Evolutionary conservation across 2,797 vertebrate species (phyloP).

Genomic region (Phrynocephalus guinanensis): DNA sequence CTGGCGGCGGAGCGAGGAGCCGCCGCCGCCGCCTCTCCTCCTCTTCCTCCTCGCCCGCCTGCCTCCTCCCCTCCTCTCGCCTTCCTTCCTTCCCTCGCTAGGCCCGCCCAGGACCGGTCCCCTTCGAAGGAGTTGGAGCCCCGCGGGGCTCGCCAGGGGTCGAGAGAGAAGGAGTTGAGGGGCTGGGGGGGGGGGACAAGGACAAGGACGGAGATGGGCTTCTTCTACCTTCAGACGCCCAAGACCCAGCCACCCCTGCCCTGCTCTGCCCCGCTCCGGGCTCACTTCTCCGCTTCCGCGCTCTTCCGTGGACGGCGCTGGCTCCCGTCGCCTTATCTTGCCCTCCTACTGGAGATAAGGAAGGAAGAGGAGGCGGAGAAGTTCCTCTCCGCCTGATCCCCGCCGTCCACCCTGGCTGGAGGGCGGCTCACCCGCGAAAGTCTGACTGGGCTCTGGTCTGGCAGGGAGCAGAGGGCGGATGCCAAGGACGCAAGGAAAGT

Average conservation of each 20-base stretch:
- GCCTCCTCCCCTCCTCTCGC: background rate
- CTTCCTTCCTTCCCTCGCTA: background rate
- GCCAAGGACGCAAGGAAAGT: background rate
- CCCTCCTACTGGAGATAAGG: background rate
- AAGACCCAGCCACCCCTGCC: background rate
- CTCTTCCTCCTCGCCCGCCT: constrained; percentile 2
- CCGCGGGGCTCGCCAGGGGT: background rate
- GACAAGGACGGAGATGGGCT: background rate
- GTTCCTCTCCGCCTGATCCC: background rate
- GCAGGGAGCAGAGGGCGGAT: background rate
- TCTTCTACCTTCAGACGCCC: background rate
- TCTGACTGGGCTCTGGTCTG: background rate
- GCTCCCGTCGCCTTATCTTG: background rate
- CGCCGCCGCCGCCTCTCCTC: background rate
- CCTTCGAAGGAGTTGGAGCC: constrained; percentile 5
- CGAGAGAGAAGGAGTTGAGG: background rate
- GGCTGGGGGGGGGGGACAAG: too few relatives aligned
- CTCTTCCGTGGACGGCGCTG: background rate
- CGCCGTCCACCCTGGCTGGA: background rate
- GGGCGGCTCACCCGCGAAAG: too few relatives aligned
- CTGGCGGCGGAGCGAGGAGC: constrained; percentile 11
- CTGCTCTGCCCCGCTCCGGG: background rate
- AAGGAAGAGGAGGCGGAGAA: background rate
- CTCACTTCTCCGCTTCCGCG: background rate
- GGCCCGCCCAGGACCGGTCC: constrained; percentile 35